Conservation (phyloP, 2,113 vertebrate species). For the Polyodon spathula region DNA sequence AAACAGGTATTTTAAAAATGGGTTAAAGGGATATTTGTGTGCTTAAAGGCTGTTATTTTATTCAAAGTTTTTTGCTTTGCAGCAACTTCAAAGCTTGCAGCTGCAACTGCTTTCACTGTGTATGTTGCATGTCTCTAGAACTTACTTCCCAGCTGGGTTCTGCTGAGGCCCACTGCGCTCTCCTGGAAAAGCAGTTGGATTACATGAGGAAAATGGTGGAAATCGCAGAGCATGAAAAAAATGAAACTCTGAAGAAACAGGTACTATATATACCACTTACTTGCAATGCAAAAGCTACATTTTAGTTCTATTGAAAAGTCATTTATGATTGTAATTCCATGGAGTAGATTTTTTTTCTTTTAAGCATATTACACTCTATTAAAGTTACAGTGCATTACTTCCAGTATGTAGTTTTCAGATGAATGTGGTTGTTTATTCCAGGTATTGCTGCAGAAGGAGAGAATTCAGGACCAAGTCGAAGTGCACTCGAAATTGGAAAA, state of each 20-base stretch:
- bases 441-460: slow-evolving; percentile 58
- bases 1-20: slow-evolving; percentile 43
- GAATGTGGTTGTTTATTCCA: slow-evolving; percentile 29
- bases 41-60: too few relatives aligned
- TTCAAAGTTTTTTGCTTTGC: too few relatives aligned
- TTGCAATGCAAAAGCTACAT: too few relatives aligned
- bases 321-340: too few relatives aligned
- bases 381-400: too few relatives aligned
- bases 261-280: slow-evolving; percentile 33
- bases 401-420: too few relatives aligned
- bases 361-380: too few relatives aligned
- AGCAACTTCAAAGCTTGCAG: too few relatives aligned
- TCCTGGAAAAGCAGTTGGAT: slow-evolving; percentile 85
- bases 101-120: too few relatives aligned
- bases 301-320: too few relatives aligned
- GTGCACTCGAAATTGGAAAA: slow-evolving; percentile 66
- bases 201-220: slow-evolving; percentile 83
- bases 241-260: slow-evolving; percentile 59
- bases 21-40: not conserved
- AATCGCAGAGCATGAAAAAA: slow-evolving; percentile 62
- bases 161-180: slow-evolving; percentile 69
- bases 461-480: slow-evolving; percentile 48
- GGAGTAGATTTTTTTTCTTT: too few relatives aligned
- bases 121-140: slow-evolving; percentile 41
- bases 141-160: slow-evolving; percentile 56